Conservation (phyloP, 2,113 vertebrate genomes). For the Henicopernis longicauda region DNA sequence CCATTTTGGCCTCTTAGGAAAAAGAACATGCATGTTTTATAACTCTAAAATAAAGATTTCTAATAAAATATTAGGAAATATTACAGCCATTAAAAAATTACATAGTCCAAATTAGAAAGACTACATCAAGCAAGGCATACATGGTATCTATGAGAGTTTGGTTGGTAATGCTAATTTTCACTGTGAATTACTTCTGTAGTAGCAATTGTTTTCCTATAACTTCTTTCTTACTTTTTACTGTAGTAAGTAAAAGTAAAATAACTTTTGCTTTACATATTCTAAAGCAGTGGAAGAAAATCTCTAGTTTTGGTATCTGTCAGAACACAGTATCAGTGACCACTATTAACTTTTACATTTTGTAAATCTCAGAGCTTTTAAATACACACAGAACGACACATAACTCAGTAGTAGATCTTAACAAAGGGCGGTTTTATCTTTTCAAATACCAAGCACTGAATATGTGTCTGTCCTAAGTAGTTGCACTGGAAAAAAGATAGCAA, state of each 20-base stretch:
- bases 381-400: neutral
- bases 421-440: neutral
- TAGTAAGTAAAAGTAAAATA: neutral
- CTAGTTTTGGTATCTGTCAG: neutral
- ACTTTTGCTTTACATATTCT: neutral
- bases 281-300: neutral
- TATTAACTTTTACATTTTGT: neutral
- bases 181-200: neutral
- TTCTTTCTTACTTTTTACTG: neutral
- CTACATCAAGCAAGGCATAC: neutral
- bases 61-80: slow-evolving; percentile 17
- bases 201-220: neutral
- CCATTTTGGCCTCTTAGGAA: slow-evolving; percentile 49
- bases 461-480: neutral
- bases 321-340: neutral
- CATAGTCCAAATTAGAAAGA: neutral
- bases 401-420: neutral
- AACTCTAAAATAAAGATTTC: slow-evolving; percentile 37
- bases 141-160: neutral
- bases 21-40: slow-evolving; percentile 60
- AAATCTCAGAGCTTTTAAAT: neutral
- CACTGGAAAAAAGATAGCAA: neutral
- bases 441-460: neutral
- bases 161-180: neutral
- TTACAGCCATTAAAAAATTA: neutral